A percentile compares a stretch with the other conserved stretches of the same genome.
These are phyloP conservation scores for Torymus texanus DNA, from an alignment of 2,888 invertebrate genomes.

Conservation along the genomic window DNA sequence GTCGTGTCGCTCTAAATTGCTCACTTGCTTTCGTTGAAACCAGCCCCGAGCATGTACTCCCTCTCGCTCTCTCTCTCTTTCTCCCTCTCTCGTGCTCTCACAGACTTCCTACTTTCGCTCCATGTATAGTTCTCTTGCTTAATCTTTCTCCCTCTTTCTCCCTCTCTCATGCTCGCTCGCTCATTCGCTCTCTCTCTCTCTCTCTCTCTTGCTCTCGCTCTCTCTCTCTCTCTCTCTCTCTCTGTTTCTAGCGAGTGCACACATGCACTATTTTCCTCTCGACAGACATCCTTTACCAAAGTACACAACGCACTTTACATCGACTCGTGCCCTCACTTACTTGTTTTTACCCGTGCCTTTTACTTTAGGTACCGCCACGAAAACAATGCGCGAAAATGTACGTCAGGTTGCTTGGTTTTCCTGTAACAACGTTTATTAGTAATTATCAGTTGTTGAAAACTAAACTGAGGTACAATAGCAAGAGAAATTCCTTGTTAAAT, in stretches of 20 bases:
- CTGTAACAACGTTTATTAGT: no score
- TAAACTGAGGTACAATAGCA: no score
- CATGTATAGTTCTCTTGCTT: conserved; percentile 33
- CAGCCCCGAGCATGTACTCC: background rate
- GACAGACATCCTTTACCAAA: conserved; percentile 30
- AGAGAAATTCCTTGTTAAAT: no score
- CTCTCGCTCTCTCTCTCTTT: background rate
- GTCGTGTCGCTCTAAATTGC: conserved; percentile 45
- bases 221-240: no score
- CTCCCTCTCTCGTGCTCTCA: background rate
- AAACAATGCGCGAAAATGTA: no score
- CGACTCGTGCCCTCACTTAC: background rate
- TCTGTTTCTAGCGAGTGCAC: no score
- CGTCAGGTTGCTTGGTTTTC: no score
- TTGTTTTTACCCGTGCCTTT: background rate
- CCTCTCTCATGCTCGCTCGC: no score
- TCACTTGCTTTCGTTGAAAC: conserved; percentile 26
- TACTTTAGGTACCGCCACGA: no score
- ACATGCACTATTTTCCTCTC: background rate
- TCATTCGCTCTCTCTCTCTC: no score
- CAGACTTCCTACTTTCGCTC: background rate
- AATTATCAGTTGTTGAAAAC: no score
- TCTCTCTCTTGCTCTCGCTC: no score
- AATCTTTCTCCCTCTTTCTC: background rate
- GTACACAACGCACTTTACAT: conserved; percentile 31